Evolutionary conservation across 2,888 invertebrate species (phyloP).

Genomic region (Callosobruchus maculatus): DNA sequence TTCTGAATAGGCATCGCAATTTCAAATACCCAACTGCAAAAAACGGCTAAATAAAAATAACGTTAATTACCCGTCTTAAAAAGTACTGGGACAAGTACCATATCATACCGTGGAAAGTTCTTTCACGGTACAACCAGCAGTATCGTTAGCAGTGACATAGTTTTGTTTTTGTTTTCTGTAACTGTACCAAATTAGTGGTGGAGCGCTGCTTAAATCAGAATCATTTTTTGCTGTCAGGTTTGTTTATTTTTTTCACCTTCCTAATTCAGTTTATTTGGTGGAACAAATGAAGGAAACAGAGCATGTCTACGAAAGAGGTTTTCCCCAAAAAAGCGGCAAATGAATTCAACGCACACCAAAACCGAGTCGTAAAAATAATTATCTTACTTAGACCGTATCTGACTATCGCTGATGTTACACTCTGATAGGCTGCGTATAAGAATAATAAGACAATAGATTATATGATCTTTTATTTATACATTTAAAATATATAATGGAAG

Average conservation of each 20-base stretch:
- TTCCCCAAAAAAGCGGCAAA: background rate
- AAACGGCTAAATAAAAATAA: no score
- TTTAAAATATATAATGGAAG: no score
- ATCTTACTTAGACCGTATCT: background rate
- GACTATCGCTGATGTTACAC: background rate
- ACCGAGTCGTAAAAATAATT: background rate
- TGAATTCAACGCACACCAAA: background rate
- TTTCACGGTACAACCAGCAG: background rate
- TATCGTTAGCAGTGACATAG: background rate
- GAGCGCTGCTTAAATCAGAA: background rate
- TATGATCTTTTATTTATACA: background rate
- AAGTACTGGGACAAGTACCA: background rate
- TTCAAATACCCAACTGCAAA: no score
- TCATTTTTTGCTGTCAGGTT: background rate
- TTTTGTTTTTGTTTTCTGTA: background rate
- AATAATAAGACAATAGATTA: background rate
- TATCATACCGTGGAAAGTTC: background rate
- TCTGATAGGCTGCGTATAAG: background rate
- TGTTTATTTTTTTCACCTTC: background rate
- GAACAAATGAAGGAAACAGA: background rate
- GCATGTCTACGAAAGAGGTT: background rate
- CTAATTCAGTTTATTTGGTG: background rate
- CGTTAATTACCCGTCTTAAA: background rate
- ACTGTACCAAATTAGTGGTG: background rate
- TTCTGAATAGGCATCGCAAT: no score